Evolutionary conservation across 2,888 invertebrate species (phyloP).

Genomic region (Hoplodrina ambigua): DNA sequence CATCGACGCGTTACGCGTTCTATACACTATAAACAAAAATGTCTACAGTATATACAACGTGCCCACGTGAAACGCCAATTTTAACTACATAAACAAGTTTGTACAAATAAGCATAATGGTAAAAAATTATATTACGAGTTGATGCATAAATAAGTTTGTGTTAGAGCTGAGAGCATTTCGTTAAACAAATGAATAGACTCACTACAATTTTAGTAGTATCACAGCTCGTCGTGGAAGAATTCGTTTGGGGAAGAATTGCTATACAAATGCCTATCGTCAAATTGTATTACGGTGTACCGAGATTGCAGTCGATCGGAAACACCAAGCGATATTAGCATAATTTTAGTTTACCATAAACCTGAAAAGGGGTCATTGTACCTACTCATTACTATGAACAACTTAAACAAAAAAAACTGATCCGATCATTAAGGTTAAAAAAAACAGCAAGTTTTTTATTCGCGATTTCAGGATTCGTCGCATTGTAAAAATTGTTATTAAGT

Average conservation of each 20-base stretch:
- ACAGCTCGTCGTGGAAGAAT: conserved; percentile 39
- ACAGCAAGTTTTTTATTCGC: too few relatives aligned
- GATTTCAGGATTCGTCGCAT: too few relatives aligned
- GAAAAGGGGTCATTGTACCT: too few relatives aligned
- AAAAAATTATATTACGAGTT: neutral
- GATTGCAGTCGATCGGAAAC: too few relatives aligned
- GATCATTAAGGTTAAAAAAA: too few relatives aligned
- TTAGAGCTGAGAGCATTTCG: conserved; percentile 13
- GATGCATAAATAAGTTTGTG: conserved; percentile 3
- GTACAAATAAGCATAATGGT: conserved; percentile 23
- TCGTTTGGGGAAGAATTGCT: conserved; percentile 1
- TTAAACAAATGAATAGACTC: conserved; percentile 13
- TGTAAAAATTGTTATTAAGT: too few relatives aligned
- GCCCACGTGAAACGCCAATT: neutral
- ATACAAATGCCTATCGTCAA: neutral
- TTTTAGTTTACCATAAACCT: too few relatives aligned
- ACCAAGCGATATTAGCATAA: too few relatives aligned
- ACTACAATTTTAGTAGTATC: conserved; percentile 37
- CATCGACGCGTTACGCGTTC: neutral
- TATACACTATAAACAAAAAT: neutral
- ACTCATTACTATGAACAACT: too few relatives aligned
- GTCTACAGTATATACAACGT: neutral
- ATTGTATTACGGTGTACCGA: neutral
- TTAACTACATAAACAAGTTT: conserved; percentile 12
- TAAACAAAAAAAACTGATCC: too few relatives aligned